Evolutionary conservation across 30 jellyfish, hydroid and myxozoan genomes (phyloP).

Genomic region (Sanderia malayensis): DNA sequence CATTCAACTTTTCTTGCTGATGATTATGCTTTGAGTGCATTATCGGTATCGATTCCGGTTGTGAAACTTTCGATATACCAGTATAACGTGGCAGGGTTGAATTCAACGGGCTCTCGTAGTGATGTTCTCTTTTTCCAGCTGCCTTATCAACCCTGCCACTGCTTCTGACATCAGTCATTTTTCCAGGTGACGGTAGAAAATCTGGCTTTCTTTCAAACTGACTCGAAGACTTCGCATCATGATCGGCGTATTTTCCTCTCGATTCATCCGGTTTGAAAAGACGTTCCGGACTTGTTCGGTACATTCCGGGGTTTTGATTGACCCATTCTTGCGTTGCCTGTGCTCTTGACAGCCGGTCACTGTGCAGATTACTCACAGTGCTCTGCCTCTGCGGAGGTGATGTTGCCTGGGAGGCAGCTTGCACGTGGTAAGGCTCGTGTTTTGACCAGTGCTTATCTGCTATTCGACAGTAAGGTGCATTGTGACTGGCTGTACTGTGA

Average conservation of each 20-base stretch:
- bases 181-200: neutral
- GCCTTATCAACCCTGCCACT: constrained; percentile 32
- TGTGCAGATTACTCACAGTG: constrained; percentile 16
- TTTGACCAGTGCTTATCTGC: constrained; percentile 24
- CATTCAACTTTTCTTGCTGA: neutral
- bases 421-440: constrained; percentile 13
- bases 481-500: constrained; percentile 24
- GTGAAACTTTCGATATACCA: neutral
- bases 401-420: constrained; percentile 5
- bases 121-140: constrained; percentile 47
- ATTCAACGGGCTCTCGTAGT: constrained; percentile 59
- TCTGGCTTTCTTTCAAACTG: constrained; percentile 3
- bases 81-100: constrained; percentile 40
- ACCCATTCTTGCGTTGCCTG: constrained; percentile 69
- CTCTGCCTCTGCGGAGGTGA: constrained; percentile 32
- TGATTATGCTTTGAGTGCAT: constrained; percentile 22
- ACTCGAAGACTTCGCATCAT: constrained; percentile 17
- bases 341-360: constrained; percentile 49
- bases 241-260: constrained; percentile 24
- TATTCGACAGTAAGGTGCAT: neutral
- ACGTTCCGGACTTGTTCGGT: constrained; percentile 10
- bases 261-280: constrained; percentile 4
- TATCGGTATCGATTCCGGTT: constrained; percentile 19
- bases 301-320: constrained; percentile 43
- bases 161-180: neutral